Percentiles rank a stretch among this genome's conserved stretches.
These are phyloP conservation scores for Linnaemya vulpina DNA, from an alignment of 2,888 invertebrate genomes.

Conservation along the genomic window DNA sequence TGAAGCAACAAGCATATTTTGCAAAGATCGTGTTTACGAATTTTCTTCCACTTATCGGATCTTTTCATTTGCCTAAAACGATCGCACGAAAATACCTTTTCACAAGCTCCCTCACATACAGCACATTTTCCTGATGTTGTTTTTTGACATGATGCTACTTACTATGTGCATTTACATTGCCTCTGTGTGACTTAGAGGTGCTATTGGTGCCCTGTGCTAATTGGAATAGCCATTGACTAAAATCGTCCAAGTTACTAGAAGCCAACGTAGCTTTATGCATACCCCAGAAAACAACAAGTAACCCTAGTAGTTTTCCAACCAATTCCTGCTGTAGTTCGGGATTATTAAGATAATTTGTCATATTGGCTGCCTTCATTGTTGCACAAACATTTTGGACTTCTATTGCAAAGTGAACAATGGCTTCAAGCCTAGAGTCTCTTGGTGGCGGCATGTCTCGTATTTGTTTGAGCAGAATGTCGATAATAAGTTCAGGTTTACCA, in stretches of 20 bases:
- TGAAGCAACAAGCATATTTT: conserved; percentile 57
- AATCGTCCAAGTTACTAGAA: not conserved
- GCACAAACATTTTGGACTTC: conserved; percentile 15
- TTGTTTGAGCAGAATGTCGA: conserved; percentile 53
- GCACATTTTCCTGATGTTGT: too few relatives aligned
- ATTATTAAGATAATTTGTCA: conserved; percentile 59
- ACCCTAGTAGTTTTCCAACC: not conserved
- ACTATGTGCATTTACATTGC: conserved; percentile 41
- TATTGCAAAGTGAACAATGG: not conserved
- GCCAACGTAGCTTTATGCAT: not conserved
- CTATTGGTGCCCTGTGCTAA: not conserved
- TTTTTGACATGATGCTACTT: conserved; percentile 5
- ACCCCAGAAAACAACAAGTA: not conserved
- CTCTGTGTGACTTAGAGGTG: not conserved
- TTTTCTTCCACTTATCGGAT: conserved; percentile 37
- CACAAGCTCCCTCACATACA: conserved; percentile 37
- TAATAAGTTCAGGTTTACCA: conserved; percentile 64
- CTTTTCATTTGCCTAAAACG: conserved; percentile 29
- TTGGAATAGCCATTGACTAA: conserved; percentile 1
- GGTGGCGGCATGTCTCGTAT: conserved; percentile 45
- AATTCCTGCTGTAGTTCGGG: conserved; percentile 47
- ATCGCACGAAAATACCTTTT: conserved; percentile 28
- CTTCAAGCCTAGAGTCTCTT: not conserved
- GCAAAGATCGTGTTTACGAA: conserved; percentile 52
- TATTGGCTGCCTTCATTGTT: conserved; percentile 55